A percentile compares a stretch with the other conserved stretches of the same genome.
Conservation (phyloP, 2,888 invertebrate genomes). For the Ceramica pisi region DNA sequence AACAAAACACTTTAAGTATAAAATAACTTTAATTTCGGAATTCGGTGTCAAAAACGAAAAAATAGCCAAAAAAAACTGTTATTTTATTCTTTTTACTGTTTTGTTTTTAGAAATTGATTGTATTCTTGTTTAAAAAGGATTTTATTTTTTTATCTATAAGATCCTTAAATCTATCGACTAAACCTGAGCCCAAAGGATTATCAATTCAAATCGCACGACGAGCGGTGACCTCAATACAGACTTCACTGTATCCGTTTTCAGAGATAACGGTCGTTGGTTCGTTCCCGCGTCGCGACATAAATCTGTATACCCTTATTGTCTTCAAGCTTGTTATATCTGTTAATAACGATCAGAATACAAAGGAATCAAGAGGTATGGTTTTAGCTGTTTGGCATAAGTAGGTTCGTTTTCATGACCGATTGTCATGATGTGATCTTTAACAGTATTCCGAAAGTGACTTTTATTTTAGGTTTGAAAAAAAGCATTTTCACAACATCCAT, state of each 20-base stretch:
- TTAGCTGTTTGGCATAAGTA: not conserved
- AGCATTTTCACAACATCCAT: no score
- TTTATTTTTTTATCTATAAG: no score
- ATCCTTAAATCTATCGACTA: no score
- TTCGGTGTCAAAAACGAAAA: no score
- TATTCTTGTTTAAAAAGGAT: no score
- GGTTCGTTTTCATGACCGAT: not conserved
- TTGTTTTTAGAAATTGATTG: no score
- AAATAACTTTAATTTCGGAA: no score
- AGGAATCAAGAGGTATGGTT: not conserved
- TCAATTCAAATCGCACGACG: not conserved
- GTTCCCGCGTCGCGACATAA: constrained; percentile 37
- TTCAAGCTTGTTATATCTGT: constrained; percentile 15
- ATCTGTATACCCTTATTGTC: constrained; percentile 16
- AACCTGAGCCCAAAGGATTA: not conserved
- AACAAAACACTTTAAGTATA: no score
- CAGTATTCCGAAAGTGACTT: no score
- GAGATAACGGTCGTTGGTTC: constrained; percentile 47
- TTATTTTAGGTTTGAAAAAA: no score
- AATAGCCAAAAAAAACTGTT: no score
- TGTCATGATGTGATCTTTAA: not conserved
- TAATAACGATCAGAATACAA: constrained; percentile 17
- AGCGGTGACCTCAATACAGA: not conserved
- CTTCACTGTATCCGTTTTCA: constrained; percentile 40
- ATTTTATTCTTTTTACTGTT: no score